phyloP scores from a whole-genome alignment of 1,140 invertebrate genomes.

The Pogonognathellus flavescens region DNA sequence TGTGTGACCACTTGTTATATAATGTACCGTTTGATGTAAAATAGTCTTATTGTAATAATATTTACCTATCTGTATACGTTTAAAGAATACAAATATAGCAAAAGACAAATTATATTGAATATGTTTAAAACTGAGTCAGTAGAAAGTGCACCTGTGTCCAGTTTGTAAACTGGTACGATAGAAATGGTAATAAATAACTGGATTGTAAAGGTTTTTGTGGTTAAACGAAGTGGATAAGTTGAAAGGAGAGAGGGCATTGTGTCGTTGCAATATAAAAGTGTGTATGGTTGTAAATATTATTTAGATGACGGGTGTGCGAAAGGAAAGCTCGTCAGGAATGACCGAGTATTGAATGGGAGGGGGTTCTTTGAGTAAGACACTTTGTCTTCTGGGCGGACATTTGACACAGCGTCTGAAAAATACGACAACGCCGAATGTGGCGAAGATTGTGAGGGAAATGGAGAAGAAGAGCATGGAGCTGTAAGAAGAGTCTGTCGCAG shows the following conservation, averaged over 20 bases:
- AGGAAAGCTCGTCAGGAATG: conserved; percentile 67
- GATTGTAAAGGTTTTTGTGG: not conserved
- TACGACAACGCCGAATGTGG: conserved; percentile 67
- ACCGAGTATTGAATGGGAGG: conserved; percentile 67
- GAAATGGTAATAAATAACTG: too few relatives aligned
- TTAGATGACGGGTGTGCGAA: conserved; percentile 59
- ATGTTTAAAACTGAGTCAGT: too few relatives aligned
- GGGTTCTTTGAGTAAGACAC: conserved; percentile 66
- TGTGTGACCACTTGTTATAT: too few relatives aligned
- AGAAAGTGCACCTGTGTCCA: too few relatives aligned
- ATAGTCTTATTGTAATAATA: too few relatives aligned
- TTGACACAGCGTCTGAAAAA: conserved; percentile 68
- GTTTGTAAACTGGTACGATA: too few relatives aligned
- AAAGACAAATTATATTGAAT: too few relatives aligned
- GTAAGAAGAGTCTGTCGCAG: conserved; percentile 52
- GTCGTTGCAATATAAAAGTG: not conserved
- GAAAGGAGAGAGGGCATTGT: not conserved
- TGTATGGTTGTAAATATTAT: not conserved
- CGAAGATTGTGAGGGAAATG: conserved; percentile 68
- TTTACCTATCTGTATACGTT: too few relatives aligned
- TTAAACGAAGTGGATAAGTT: not conserved
- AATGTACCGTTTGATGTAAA: too few relatives aligned
- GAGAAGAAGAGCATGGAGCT: conserved; percentile 68
- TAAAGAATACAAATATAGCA: too few relatives aligned
- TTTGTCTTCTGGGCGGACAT: conserved; percentile 66